A percentile compares a stretch with the other conserved stretches of the same genome.
Evolutionary conservation across 2,888 invertebrate species (phyloP).

Genomic region (Acleris emargana): DNA sequence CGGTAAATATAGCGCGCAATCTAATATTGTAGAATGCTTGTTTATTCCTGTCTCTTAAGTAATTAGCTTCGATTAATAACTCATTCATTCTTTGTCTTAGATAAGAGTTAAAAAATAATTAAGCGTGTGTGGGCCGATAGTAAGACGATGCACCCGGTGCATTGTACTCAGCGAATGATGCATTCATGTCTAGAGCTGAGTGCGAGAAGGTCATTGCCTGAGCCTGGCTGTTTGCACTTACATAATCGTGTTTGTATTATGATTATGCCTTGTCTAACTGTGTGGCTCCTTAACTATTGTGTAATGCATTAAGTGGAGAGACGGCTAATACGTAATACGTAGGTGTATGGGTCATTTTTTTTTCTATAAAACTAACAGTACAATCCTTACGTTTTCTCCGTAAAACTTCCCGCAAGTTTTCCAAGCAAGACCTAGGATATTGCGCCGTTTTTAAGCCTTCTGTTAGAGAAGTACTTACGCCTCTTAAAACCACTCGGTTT

Average conservation of each 20-base stretch:
- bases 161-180: conserved; percentile 72
- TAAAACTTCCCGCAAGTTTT: background rate
- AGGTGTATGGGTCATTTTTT: no score
- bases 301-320: background rate
- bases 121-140: conserved; percentile 74
- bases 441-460: no score
- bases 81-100: conserved; percentile 56
- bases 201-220: conserved; percentile 74
- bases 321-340: no score
- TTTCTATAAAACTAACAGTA: no score
- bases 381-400: no score
- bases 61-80: conserved; percentile 10
- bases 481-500: no score
- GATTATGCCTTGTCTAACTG: conserved; percentile 58
- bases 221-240: conserved; percentile 63
- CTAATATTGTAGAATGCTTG: background rate
- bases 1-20: conserved; percentile 4
- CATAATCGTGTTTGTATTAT: conserved; percentile 68
- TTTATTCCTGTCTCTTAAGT: background rate
- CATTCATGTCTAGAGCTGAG: conserved; percentile 67
- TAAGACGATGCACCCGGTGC: conserved; percentile 66
- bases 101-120: conserved; percentile 61
- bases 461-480: no score
- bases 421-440: background rate
- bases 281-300: conserved; percentile 32